phyloP scores from a whole-genome alignment of 2,888 invertebrate genomes.

The Mesochorus sp. region DNA sequence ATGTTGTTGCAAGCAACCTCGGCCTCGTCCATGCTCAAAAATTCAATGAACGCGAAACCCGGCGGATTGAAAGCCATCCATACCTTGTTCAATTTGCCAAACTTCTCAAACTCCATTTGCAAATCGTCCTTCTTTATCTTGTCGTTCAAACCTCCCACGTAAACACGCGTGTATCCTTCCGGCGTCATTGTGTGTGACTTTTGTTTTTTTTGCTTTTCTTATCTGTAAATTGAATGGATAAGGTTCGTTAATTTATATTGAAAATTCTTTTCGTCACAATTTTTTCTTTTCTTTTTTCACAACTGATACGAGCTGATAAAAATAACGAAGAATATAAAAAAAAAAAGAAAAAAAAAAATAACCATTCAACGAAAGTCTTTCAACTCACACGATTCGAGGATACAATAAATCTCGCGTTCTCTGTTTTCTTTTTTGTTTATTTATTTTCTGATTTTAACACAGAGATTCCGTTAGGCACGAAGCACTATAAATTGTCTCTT shows the following conservation, averaged over 20 bases:
- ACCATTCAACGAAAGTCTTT: background rate
- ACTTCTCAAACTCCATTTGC: conserved; percentile 95
- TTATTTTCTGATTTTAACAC: background rate
- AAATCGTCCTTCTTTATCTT: conserved; percentile 96
- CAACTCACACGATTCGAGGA: conserved; percentile 30
- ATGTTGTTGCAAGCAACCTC: conserved; percentile 94
- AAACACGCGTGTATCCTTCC: conserved; percentile 88
- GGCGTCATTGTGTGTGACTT: conserved; percentile 76
- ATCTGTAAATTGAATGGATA: conserved; percentile 62
- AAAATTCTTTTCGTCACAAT: background rate
- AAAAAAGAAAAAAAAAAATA: background rate
- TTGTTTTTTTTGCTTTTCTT: too few relatives aligned
- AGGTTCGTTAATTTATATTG: conserved; percentile 9
- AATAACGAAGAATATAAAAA: background rate
- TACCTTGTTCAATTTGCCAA: conserved; percentile 94
- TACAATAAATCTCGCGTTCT: conserved; percentile 15
- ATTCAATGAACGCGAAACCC: conserved; percentile 97
- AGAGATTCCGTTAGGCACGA: conserved; percentile 6
- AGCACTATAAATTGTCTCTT: background rate
- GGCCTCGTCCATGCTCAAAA: conserved; percentile 93
- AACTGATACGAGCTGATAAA: too few relatives aligned
- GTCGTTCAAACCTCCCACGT: conserved; percentile 94
- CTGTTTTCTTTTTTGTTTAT: background rate
- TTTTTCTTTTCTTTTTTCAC: conserved; percentile 24
- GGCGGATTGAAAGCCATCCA: conserved; percentile 98